These are phyloP conservation scores for Dicerorhinus sumatrensis DNA, from an alignment of 2,113 vertebrate species.

Conservation along the genomic window DNA sequence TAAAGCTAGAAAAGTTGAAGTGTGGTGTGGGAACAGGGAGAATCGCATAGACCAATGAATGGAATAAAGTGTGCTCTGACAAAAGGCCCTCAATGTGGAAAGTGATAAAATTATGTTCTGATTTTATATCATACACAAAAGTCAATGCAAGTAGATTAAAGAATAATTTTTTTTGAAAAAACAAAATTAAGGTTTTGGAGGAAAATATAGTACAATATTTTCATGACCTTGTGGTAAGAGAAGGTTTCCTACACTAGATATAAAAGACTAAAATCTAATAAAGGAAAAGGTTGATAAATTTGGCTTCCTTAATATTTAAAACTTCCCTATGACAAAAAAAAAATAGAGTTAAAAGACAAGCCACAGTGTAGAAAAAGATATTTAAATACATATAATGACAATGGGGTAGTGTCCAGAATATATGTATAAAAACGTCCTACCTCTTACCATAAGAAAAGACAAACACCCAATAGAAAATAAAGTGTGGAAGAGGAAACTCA, in stretches of 20 bases:
- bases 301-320: not conserved
- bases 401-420: not conserved
- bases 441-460: not conserved
- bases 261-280: not conserved
- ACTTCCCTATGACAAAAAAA: not conserved
- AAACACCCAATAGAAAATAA: not conserved
- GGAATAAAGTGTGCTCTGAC: not conserved
- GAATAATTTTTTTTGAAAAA: not conserved
- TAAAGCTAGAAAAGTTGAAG: not conserved
- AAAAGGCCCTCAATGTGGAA: not conserved
- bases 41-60: not conserved
- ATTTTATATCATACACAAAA: not conserved
- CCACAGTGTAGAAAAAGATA: not conserved
- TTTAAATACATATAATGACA: not conserved
- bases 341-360: not conserved
- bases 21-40: not conserved
- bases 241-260: not conserved
- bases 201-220: not conserved
- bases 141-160: not conserved
- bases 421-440: not conserved
- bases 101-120: not conserved
- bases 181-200: not conserved
- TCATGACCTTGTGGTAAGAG: not conserved
- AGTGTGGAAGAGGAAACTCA: not conserved
- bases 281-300: not conserved